A percentile compares a stretch with the other conserved stretches of the same genome.
These are phyloP conservation scores for Pogonocichla stellata DNA, from an alignment of 2,113 vertebrate genomes.

Conservation along the genomic window DNA sequence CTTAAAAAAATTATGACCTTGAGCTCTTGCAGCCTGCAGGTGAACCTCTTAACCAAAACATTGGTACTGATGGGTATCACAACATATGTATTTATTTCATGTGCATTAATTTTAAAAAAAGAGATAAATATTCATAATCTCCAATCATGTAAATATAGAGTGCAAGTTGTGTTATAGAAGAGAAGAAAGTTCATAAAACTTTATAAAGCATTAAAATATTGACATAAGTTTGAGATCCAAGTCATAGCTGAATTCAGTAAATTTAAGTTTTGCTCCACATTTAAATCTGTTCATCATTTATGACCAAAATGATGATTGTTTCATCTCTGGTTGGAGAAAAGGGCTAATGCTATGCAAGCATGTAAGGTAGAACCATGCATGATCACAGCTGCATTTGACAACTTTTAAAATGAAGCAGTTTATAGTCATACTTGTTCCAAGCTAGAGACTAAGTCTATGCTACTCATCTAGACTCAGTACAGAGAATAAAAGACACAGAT, in stretches of 20 bases:
- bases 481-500: background rate
- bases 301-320: background rate
- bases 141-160: background rate
- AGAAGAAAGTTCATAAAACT: background rate
- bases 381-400: background rate
- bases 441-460: background rate
- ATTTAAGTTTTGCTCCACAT: background rate
- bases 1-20: background rate
- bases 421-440: background rate
- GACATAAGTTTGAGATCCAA: background rate
- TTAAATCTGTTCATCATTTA: background rate
- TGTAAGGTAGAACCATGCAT: background rate
- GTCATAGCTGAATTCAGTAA: background rate
- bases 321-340: background rate
- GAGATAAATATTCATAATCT: background rate
- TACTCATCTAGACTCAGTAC: background rate
- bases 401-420: background rate
- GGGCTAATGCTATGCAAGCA: background rate
- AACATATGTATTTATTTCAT: background rate
- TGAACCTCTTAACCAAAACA: background rate
- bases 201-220: background rate
- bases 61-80: background rate
- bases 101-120: background rate
- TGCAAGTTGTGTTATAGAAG: background rate
- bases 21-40: background rate